phyloP scores from a whole-genome alignment of 2,797 vertebrate genomes.

The Tiaroga cobitis region DNA sequence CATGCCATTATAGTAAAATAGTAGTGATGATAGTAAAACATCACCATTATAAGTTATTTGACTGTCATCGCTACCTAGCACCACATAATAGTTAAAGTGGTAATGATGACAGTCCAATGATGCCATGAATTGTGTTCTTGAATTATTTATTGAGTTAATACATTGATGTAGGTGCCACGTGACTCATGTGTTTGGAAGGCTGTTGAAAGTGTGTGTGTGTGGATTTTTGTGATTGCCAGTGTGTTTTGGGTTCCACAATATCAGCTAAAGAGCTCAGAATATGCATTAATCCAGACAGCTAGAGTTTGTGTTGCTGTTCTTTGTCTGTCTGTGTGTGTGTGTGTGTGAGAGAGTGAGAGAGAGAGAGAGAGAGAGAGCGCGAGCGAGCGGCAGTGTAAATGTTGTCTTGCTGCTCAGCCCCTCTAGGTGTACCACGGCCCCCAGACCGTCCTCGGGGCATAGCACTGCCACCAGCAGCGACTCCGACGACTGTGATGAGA shows the following conservation, averaged over 20 bases:
- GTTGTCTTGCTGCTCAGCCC: slow-evolving; percentile 87
- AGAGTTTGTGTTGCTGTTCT: slow-evolving; percentile 34
- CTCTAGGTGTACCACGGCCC: slow-evolving; percentile 93
- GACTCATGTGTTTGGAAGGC: not conserved
- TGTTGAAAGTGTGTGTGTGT: slow-evolving; percentile 24
- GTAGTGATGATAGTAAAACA: slow-evolving; percentile 48
- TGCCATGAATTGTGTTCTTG: slow-evolving; percentile 17
- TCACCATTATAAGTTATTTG: not conserved
- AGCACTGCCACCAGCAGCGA: slow-evolving; percentile 98
- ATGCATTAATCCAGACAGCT: slow-evolving; percentile 53
- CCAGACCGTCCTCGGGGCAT: slow-evolving; percentile 95
- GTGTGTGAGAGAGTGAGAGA: slow-evolving; percentile 50
- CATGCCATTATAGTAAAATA: slow-evolving; percentile 60
- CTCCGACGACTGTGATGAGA: slow-evolving; percentile 96
- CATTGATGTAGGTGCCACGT: not conserved
- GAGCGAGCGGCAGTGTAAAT: slow-evolving; percentile 68
- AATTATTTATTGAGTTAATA: slow-evolving; percentile 16
- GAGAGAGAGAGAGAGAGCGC: not conserved
- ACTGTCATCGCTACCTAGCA: slow-evolving; percentile 23
- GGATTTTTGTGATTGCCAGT: not conserved
- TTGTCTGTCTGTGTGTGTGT: slow-evolving; percentile 19
- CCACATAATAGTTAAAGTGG: not conserved
- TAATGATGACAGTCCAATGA: not conserved
- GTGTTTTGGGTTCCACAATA: slow-evolving; percentile 31
- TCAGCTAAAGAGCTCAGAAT: slow-evolving; percentile 51